Percentiles rank a stretch among this genome's conserved stretches.
Conservation (phyloP, 2,888 invertebrate species). For the Agrilus biguttatus region DNA sequence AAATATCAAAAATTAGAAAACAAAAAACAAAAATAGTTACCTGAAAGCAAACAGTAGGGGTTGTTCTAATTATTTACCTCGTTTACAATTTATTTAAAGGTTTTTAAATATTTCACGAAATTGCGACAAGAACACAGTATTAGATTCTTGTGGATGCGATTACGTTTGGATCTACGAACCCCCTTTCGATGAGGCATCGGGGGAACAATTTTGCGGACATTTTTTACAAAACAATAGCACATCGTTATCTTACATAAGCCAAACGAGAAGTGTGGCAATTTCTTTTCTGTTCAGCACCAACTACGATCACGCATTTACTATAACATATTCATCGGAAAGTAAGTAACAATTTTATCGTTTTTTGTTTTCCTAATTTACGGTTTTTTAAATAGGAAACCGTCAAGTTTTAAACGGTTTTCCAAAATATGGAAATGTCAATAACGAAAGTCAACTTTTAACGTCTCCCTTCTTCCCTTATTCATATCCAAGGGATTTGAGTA, state of each 20-base stretch:
- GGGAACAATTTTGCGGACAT: constrained; percentile 44
- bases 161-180: constrained; percentile 51
- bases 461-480: constrained; percentile 54
- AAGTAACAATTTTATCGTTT: constrained; percentile 19
- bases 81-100: constrained; percentile 12
- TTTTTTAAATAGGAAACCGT: constrained; percentile 37
- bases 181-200: constrained; percentile 44
- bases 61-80: no score
- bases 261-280: constrained; percentile 43
- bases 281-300: constrained; percentile 42
- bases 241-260: constrained; percentile 38
- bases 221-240: constrained; percentile 20
- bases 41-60: no score
- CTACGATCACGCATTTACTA: constrained; percentile 45
- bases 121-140: constrained; percentile 19
- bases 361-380: neutral
- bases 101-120: constrained; percentile 24
- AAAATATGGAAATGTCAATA: constrained; percentile 25
- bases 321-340: constrained; percentile 51
- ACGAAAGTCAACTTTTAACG: constrained; percentile 36
- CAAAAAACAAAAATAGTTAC: no score
- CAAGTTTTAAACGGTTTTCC: constrained; percentile 35
- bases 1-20: no score
- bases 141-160: constrained; percentile 36
- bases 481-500: constrained; percentile 50